Percentiles rank a stretch among this genome's conserved stretches.
phyloP scores from a whole-genome alignment of 1,140 invertebrate genomes.

The Leptestheria dahalacensis region DNA sequence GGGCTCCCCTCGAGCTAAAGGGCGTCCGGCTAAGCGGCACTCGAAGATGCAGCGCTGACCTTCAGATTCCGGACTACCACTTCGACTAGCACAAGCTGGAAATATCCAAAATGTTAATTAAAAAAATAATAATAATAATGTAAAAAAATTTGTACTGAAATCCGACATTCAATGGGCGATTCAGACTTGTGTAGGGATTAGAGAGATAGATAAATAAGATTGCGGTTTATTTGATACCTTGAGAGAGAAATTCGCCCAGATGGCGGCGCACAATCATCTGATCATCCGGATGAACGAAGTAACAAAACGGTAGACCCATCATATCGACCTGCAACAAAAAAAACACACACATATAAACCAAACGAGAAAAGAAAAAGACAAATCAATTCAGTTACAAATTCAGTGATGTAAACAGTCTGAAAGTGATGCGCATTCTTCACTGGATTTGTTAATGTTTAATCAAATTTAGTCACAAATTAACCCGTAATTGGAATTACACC shows the following conservation, averaged over 20 bases:
- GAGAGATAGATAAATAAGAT: not conserved
- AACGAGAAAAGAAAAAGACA: slow-evolving; percentile 8
- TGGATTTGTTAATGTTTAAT: no score
- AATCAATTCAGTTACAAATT: slow-evolving; percentile 12
- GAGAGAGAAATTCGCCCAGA: slow-evolving; percentile 37
- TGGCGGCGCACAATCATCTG: slow-evolving; percentile 49
- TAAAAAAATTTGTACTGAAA: no score
- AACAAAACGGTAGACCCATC: slow-evolving; percentile 65
- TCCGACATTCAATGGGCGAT: no score
- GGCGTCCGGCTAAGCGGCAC: slow-evolving; percentile 44
- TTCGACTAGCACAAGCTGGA: slow-evolving; percentile 21
- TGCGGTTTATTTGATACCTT: no score
- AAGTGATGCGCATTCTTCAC: no score
- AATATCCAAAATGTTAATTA: slow-evolving; percentile 18
- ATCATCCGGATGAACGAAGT: slow-evolving; percentile 60
- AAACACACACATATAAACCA: no score
- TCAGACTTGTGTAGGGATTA: no score
- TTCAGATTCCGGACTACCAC: slow-evolving; percentile 19
- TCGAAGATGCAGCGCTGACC: slow-evolving; percentile 39
- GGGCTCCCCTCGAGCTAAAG: slow-evolving; percentile 45
- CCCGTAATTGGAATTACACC: no score
- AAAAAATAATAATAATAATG: slow-evolving; percentile 24
- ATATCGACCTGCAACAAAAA: slow-evolving; percentile 52
- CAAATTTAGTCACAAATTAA: no score
- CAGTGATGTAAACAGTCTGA: not conserved